Evolutionary conservation across 2,797 vertebrate species (phyloP).

Genomic region (Centropyge bicolor): DNA sequence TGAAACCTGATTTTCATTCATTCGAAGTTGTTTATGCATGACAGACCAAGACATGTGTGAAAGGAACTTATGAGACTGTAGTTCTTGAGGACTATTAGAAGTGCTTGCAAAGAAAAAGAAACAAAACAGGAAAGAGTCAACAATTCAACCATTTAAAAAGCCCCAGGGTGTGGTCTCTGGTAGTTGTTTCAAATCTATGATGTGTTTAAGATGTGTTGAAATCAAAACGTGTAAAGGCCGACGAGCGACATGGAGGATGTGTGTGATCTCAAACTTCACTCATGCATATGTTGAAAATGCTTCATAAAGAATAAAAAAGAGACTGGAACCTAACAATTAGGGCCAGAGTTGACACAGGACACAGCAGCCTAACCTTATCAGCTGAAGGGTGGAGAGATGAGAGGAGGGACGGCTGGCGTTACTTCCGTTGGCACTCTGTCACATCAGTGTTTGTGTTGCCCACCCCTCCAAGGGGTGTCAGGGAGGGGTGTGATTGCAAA

Average conservation of each 20-base stretch:
- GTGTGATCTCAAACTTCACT: background rate
- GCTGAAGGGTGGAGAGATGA: slow-evolving; percentile 38
- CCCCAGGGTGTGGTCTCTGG: background rate
- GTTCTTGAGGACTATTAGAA: background rate
- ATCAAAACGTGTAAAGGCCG: background rate
- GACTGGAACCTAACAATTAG: slow-evolving; percentile 49
- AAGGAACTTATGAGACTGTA: slow-evolving; percentile 48
- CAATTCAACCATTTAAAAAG: background rate
- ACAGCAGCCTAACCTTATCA: slow-evolving; percentile 74
- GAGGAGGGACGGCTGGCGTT: slow-evolving; percentile 63
- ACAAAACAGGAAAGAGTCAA: background rate
- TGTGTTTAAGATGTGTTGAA: background rate
- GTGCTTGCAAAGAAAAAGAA: background rate
- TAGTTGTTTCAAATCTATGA: background rate
- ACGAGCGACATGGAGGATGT: background rate
- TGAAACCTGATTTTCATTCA: slow-evolving; percentile 66
- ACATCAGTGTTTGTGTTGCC: slow-evolving; percentile 58
- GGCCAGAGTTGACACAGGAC: slow-evolving; percentile 56
- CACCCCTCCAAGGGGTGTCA: too few species aligned
- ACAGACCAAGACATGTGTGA: slow-evolving; percentile 1
- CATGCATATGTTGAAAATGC: background rate
- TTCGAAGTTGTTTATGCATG: slow-evolving; percentile 48
- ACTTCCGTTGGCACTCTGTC: slow-evolving; percentile 79
- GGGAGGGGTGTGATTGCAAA: too few species aligned
- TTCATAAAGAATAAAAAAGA: slow-evolving; percentile 2